These are phyloP conservation scores for Lottia scabra DNA, from an alignment of 2,888 invertebrate genomes.

Conservation along the genomic window DNA sequence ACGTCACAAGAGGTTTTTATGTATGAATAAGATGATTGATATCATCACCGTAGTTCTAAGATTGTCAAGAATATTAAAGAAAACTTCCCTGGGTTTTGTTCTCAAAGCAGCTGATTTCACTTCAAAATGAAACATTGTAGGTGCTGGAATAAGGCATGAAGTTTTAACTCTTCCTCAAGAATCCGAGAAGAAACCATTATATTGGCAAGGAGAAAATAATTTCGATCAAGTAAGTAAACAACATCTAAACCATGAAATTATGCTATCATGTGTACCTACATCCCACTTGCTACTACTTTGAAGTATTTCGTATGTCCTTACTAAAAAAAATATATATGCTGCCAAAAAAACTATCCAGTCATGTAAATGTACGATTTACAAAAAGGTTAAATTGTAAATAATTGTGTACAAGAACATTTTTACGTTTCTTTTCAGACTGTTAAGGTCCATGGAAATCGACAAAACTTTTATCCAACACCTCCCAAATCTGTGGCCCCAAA, in stretches of 20 bases:
- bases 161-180: slow-evolving; percentile 53
- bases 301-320: too few species aligned
- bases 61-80: too few species aligned
- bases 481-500: slow-evolving; percentile 60
- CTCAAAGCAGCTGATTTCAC: too few species aligned
- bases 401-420: background rate
- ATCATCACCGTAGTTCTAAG: too few species aligned
- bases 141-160: slow-evolving; percentile 56
- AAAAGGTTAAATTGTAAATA: background rate
- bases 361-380: too few species aligned
- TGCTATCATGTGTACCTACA: too few species aligned
- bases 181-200: slow-evolving; percentile 52
- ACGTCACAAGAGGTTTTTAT: too few species aligned
- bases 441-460: slow-evolving; percentile 52
- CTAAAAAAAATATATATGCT: background rate
- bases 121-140: slow-evolving; percentile 30
- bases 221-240: slow-evolving; percentile 59
- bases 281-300: too few species aligned
- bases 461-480: slow-evolving; percentile 62
- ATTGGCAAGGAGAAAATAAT: slow-evolving; percentile 59
- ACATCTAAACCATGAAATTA: too few species aligned
- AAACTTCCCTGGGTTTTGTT: too few species aligned
- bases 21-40: too few species aligned
- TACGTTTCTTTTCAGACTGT: slow-evolving; percentile 41
- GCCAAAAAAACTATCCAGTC: background rate